Evolutionary conservation across 1,140 invertebrate genomes (phyloP).

Genomic region (Lasaia peninsularis): DNA sequence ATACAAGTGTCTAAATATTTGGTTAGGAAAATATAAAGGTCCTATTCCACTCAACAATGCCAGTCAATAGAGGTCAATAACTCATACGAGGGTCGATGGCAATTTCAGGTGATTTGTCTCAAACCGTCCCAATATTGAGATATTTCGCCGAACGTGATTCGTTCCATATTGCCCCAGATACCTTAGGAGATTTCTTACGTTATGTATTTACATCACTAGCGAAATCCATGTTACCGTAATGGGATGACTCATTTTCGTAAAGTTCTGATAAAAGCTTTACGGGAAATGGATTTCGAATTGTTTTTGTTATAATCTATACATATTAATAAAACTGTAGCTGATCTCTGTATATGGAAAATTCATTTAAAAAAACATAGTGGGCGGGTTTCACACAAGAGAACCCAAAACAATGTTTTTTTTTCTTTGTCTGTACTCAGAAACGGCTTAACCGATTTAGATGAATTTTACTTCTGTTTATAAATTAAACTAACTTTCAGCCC

Average conservation of each 20-base stretch:
- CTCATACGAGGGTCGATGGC: neutral
- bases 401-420: too few relatives aligned
- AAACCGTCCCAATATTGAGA: slow-evolving; percentile 27
- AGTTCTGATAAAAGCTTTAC: too few relatives aligned
- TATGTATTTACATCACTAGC: slow-evolving; percentile 26
- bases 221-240: neutral
- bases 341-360: too few relatives aligned
- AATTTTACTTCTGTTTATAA: too few relatives aligned
- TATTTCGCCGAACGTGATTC: slow-evolving; percentile 24
- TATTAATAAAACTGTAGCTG: too few relatives aligned
- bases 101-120: slow-evolving; percentile 26
- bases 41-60: neutral
- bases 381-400: too few relatives aligned
- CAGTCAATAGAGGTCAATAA: slow-evolving; percentile 14
- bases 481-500: too few relatives aligned
- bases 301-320: too few relatives aligned
- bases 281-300: neutral
- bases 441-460: too few relatives aligned
- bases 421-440: too few relatives aligned
- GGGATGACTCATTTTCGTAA: slow-evolving; percentile 9
- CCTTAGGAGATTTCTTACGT: too few relatives aligned
- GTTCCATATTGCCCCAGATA: slow-evolving; percentile 15
- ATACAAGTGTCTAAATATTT: slow-evolving; percentile 6
- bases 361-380: too few relatives aligned
- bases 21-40: slow-evolving; percentile 2